phyloP scores from a whole-genome alignment of 2,888 invertebrate genomes.

The Cataglyphis cursor region DNA sequence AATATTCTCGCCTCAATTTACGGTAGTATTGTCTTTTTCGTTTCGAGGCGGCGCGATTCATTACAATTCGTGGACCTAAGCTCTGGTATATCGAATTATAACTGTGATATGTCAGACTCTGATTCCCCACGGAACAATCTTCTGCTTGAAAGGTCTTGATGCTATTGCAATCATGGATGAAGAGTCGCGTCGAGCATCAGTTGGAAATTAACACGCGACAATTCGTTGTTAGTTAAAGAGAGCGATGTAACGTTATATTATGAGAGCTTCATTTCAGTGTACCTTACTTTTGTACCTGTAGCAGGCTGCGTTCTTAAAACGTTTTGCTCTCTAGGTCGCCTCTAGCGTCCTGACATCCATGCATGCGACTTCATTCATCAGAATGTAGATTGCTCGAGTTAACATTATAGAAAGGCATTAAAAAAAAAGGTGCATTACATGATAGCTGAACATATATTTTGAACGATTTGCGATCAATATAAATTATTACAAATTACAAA shows the following conservation, averaged over 20 bases:
- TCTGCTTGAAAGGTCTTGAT: slow-evolving; percentile 3
- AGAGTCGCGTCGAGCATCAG: slow-evolving; percentile 1
- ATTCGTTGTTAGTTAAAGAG: slow-evolving; percentile 1
- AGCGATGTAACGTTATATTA: not conserved
- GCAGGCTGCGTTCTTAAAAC: slow-evolving; percentile 67
- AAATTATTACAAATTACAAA: not conserved
- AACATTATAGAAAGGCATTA: not conserved
- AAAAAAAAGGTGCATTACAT: slow-evolving; percentile 4
- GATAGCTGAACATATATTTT: slow-evolving; percentile 26
- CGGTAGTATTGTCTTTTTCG: slow-evolving; percentile 31
- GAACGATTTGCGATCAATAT: not conserved
- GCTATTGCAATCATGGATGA: not conserved
- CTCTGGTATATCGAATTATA: slow-evolving; percentile 44
- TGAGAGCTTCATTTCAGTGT: not conserved
- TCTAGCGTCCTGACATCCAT: slow-evolving; percentile 59
- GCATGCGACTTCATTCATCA: slow-evolving; percentile 35
- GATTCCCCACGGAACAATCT: slow-evolving; percentile 5
- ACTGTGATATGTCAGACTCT: slow-evolving; percentile 64
- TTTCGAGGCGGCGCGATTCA: slow-evolving; percentile 34
- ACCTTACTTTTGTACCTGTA: slow-evolving; percentile 44
- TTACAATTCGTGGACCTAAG: slow-evolving; percentile 57
- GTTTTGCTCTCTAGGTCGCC: slow-evolving; percentile 73
- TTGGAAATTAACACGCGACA: not conserved
- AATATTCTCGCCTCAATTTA: slow-evolving; percentile 1
- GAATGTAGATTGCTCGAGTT: slow-evolving; percentile 4